These are phyloP conservation scores for Drosophila bipectinata DNA, from an alignment of 1,140 invertebrate species.

Conservation along the genomic window DNA sequence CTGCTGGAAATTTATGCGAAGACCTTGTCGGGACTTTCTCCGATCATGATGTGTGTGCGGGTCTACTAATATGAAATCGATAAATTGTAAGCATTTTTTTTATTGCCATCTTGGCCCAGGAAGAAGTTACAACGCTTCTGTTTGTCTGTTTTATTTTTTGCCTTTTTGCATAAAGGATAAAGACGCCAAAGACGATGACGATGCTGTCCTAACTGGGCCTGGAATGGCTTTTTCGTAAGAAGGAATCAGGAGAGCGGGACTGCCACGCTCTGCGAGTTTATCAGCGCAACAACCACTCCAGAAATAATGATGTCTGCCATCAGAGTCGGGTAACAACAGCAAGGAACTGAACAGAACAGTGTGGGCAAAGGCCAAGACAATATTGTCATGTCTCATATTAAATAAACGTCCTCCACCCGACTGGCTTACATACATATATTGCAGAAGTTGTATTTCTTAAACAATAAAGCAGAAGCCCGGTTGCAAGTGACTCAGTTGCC, in stretches of 20 bases:
- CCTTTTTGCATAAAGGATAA: conserved; percentile 75
- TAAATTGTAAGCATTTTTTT: conserved; percentile 71
- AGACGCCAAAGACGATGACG: conserved; percentile 55
- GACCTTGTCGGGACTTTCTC: conserved; percentile 28
- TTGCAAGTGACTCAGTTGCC: conserved; percentile 19
- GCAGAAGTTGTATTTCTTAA: conserved; percentile 27
- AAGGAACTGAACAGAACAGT: conserved; percentile 12
- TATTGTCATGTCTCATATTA: conserved; percentile 55
- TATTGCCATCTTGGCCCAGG: conserved; percentile 50
- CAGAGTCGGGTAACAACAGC: conserved; percentile 36
- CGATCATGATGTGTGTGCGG: conserved; percentile 32
- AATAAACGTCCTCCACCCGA: conserved; percentile 20
- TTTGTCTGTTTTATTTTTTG: conserved; percentile 56
- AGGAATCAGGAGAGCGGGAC: conserved; percentile 24
- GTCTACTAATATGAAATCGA: conserved; percentile 76
- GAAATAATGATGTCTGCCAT: conserved; percentile 75
- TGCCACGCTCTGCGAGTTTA: conserved; percentile 72
- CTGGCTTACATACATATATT: conserved; percentile 2
- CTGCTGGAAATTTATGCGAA: conserved; percentile 62
- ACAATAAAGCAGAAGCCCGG: conserved; percentile 22
- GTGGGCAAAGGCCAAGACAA: conserved; percentile 45
- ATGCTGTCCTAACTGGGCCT: conserved; percentile 21
- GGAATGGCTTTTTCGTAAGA: conserved; percentile 3
- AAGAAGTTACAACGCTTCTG: conserved; percentile 24
- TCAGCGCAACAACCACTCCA: conserved; percentile 68